Base-by-base conservation (phyloP, 2,113 vertebrate genomes). In the Alectura lathami region DNA sequence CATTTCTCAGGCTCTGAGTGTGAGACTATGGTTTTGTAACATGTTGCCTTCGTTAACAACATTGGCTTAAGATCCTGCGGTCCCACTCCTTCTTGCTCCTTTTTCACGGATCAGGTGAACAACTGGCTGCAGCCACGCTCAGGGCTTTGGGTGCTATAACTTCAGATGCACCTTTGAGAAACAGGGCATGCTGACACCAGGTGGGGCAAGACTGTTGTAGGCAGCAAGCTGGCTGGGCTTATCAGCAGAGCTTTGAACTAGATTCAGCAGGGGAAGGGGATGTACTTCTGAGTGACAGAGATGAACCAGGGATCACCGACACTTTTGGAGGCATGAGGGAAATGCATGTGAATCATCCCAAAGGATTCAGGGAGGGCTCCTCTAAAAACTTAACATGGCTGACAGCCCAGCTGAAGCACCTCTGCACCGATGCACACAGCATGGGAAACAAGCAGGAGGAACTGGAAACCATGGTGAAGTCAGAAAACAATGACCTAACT, bases 1-100 rank as follows among this genome's bases (percentile, higher is more conserved):
- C 8, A 21, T 51, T 89, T 57, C 51, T 54, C 57, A 62, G 63
- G 36, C 45, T 67, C 42, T 42, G 24, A 1, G 1, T 1, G 3
- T 15, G 22, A 73, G 24, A 34, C 42, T 38, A 11, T 17, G 11
- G 3, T n/a, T 78, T 64, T 29, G 17, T 64, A 27, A 42, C 0
- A 4, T 8, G 27, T 30, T 50, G 40, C 24, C 38, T 64, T 60
- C 47, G n/a, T 51, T 64, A 64, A 24, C 10, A 9, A 8, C 4
- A 40, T 2, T 8, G 17, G 45, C 36, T 87, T 51, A 74, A 64
- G 42, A 26, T 63, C 30, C 18, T 16, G 13, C 0, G 0, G 6
- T 66, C 56, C 45, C 1, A 1, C 56, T n/a, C 64, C 42, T 15
- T 56, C 26, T 17, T 57, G 26, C 27, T 42, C 40, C 73, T 51